phyloP scores from a whole-genome alignment of 2,797 vertebrate genomes.

The Aphelocoma californica region DNA sequence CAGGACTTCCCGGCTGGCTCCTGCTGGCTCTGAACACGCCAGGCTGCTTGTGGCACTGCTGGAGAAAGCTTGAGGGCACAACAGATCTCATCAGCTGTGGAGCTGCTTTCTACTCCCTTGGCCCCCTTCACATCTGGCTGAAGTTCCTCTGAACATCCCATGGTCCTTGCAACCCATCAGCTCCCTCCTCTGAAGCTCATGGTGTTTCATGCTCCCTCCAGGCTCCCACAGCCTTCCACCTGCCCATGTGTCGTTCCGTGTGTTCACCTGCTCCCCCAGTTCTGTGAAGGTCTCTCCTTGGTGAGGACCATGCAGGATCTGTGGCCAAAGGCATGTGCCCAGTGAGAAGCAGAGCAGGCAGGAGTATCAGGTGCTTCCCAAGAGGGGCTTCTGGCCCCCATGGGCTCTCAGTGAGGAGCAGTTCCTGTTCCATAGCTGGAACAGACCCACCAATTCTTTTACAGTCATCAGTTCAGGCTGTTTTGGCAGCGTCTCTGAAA shows the following conservation, averaged over 20 bases:
- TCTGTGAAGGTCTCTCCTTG: background rate
- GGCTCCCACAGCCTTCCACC: background rate
- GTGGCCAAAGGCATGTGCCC: background rate
- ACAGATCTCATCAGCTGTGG: background rate
- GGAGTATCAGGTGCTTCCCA: background rate
- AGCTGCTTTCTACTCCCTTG: background rate
- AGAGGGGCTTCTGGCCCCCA: background rate
- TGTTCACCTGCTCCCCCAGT: background rate
- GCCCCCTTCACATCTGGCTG: background rate
- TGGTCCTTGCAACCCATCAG: background rate
- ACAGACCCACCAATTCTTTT: background rate
- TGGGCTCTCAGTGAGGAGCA: background rate
- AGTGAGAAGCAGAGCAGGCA: background rate
- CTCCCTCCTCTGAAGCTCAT: background rate
- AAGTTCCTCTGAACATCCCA: background rate
- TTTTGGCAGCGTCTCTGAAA: background rate
- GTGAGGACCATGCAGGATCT: fast-evolving
- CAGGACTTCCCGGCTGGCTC: background rate
- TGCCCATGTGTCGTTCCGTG: background rate
- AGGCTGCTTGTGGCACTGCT: background rate
- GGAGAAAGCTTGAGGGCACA: background rate
- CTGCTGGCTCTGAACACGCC: background rate
- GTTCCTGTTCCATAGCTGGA: background rate
- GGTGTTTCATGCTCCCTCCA: background rate
- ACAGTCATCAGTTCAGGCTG: background rate